phyloP scores from a whole-genome alignment of 2,113 vertebrate genomes.

The Tichodroma muraria region DNA sequence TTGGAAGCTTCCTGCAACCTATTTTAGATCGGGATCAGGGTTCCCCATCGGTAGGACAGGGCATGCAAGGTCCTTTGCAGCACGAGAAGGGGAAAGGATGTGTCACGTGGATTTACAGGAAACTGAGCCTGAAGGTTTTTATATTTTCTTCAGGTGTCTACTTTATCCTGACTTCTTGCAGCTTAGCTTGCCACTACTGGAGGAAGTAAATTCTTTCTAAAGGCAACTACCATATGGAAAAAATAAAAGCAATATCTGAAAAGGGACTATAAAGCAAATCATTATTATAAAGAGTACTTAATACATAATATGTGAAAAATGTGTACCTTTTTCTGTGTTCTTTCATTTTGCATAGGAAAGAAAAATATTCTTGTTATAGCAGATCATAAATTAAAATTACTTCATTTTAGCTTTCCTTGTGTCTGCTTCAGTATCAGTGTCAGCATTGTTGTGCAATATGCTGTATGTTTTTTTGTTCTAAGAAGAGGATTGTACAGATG shows the following conservation, averaged over 20 bases:
- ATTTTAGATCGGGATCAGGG: neutral
- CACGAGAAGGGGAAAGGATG: rapidly evolving
- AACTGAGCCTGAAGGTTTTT: neutral
- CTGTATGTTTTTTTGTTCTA: neutral
- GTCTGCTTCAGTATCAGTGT: neutral
- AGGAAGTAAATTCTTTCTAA: neutral
- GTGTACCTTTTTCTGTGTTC: neutral
- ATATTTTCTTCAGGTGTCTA: neutral
- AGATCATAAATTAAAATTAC: neutral
- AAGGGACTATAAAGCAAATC: neutral
- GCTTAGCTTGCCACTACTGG: neutral
- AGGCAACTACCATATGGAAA: neutral
- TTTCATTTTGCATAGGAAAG: neutral
- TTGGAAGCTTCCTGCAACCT: neutral
- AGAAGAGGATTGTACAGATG: neutral
- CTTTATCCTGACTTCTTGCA: neutral
- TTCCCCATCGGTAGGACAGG: neutral
- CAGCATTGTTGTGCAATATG: neutral
- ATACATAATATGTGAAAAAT: neutral
- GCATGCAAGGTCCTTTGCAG: neutral
- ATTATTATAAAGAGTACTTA: neutral
- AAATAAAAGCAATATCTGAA: neutral
- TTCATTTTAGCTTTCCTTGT: neutral
- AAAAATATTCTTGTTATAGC: neutral
- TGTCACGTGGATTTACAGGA: neutral